Base-by-base conservation (phyloP, 2,797 vertebrate species). In the Propithecus perrieri region DNA sequence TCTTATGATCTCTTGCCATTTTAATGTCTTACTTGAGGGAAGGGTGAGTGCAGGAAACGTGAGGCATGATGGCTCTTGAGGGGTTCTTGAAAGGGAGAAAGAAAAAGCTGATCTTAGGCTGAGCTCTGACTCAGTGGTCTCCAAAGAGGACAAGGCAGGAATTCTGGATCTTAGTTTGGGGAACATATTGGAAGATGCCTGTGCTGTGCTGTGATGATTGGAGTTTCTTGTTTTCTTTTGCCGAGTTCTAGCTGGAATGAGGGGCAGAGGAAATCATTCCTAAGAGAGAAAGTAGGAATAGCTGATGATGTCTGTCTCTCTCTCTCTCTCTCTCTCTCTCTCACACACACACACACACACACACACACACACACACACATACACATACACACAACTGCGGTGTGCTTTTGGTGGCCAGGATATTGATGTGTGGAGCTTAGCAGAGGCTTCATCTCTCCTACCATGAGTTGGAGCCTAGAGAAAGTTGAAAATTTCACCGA, bases 181-280 rank as follows among this genome's bases (percentile, higher is more conserved):
- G 5, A 48, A 33, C 48, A 5, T 24, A 26, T 3, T 50, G 55
- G 26, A 53, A 86, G 84, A 88, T 46, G 24, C 7, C 28, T 93
- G 63, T 74, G 33, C 4, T 92, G 35, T 38, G 22, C 38, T 69
- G 0, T 55, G 53, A 48, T 69, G 65, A 41, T 14, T 69, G 7
- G 26, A 72, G 28, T 92, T 83, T 96, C 55, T 95, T 84, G 7
- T 46, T 79, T 7, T 84, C 50, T 81, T 95, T 95, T 93, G 20
- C 28, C 24, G 85, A 94, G 9, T 90, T 59, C 57, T 86, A 74
- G n/a, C 63, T 76, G 55, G 26, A 69, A 15, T 38, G 1, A 59
- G 48, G 48, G 15, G 4, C 69, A 96, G 46, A 76, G 53, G 33
- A 92, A 92, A 78, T 85, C 33, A 67, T 53, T 69, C 41, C 71